phyloP scores from a whole-genome alignment of 2,797 vertebrate species.

The Chloroceryle inda region DNA sequence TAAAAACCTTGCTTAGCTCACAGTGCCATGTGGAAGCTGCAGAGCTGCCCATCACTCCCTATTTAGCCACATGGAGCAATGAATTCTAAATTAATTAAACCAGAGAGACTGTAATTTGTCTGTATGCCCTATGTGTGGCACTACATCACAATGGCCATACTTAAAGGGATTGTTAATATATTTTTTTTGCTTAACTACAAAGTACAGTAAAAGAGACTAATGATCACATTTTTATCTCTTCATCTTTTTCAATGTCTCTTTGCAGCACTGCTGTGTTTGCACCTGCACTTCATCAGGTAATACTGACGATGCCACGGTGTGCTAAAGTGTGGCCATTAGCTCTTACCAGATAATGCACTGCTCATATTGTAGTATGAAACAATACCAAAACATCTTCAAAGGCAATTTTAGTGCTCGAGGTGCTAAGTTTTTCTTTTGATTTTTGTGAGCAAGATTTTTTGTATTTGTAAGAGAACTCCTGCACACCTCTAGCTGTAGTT shows the following conservation, averaged over 20 bases:
- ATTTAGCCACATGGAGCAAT: neutral
- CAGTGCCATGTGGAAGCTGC: neutral
- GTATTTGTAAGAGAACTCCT: neutral
- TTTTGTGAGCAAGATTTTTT: neutral
- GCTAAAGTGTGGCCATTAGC: neutral
- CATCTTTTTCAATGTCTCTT: neutral
- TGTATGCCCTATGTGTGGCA: neutral
- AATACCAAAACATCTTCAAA: neutral
- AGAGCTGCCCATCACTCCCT: neutral
- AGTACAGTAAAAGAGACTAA: neutral
- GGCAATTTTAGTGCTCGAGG: neutral
- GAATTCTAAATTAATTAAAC: neutral
- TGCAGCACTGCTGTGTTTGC: neutral
- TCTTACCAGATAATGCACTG: neutral
- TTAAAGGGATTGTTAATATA: neutral
- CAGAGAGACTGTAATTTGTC: neutral
- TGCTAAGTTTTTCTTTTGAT: neutral
- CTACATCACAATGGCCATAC: neutral
- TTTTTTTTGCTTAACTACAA: neutral
- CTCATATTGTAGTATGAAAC: neutral
- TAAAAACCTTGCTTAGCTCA: neutral
- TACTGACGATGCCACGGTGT: neutral
- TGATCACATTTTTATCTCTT: neutral
- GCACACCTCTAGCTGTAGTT: neutral
- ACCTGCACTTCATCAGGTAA: neutral